A percentile compares a stretch with the other conserved stretches of the same genome.
Evolutionary conservation across 2,113 vertebrate species (phyloP).

Genomic region (Oceanodroma tethys): DNA sequence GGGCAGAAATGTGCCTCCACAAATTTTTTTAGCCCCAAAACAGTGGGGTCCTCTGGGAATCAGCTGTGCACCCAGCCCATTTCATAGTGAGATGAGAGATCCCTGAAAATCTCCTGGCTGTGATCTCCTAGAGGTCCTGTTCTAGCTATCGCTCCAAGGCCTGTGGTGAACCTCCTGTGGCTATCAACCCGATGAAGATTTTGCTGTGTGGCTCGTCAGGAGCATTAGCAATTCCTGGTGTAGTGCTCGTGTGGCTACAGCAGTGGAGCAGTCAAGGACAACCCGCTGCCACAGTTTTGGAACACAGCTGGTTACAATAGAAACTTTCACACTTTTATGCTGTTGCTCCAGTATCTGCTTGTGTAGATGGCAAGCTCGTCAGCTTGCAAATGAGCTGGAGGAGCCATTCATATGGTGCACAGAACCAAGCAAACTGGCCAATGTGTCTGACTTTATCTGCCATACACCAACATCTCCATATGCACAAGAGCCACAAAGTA

Average conservation of each 20-base stretch:
- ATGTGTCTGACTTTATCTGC: background rate
- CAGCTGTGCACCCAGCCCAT: background rate
- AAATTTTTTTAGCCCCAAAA: background rate
- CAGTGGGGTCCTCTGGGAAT: background rate
- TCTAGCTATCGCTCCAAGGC: background rate
- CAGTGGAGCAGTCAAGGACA: background rate
- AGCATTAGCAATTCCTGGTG: background rate
- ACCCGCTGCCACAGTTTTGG: background rate
- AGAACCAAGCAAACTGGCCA: background rate
- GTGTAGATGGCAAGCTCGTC: background rate
- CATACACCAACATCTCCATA: background rate
- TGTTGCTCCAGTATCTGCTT: background rate
- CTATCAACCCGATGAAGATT: background rate
- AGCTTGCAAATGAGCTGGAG: background rate
- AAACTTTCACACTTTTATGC: background rate
- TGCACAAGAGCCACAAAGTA: background rate
- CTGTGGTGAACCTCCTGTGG: background rate
- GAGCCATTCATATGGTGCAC: background rate
- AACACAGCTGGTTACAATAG: background rate
- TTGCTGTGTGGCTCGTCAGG: background rate
- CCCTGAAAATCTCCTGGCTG: background rate
- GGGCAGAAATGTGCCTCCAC: background rate
- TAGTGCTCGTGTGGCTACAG: background rate
- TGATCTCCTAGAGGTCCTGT: background rate
- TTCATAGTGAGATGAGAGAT: background rate